A percentile compares a stretch with the other conserved stretches of the same genome.
These are phyloP conservation scores for Drosophila quinaria DNA, from an alignment of 2,888 invertebrate genomes.

Conservation along the genomic window DNA sequence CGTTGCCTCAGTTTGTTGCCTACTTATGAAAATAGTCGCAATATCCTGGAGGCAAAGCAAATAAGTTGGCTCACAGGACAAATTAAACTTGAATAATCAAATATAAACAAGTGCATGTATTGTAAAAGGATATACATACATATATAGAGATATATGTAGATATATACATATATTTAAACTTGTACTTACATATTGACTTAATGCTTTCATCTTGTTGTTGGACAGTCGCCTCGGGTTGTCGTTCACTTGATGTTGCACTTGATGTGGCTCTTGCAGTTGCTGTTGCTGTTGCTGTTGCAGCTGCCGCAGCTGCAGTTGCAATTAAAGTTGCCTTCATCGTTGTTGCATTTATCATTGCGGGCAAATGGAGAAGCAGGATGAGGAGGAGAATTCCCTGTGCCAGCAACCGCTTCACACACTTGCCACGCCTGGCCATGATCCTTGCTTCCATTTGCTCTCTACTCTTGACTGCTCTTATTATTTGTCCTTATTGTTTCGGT, in stretches of 20 bases:
- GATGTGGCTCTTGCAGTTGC: slow-evolving; percentile 2
- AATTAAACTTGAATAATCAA: slow-evolving; percentile 33
- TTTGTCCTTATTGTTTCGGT: slow-evolving; percentile 55
- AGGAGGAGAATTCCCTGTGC: slow-evolving; percentile 21
- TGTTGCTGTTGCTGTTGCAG: slow-evolving; percentile 33
- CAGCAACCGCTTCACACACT: slow-evolving; percentile 34
- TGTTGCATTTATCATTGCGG: slow-evolving; percentile 58
- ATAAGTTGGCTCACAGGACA: slow-evolving; percentile 17
- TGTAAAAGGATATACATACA: slow-evolving; percentile 9
- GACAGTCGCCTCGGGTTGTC: slow-evolving; percentile 33
- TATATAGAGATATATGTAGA: background rate
- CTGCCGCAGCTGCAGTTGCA: slow-evolving; percentile 36
- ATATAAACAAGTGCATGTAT: background rate
- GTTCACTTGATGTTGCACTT: slow-evolving; percentile 24
- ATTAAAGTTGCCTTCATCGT: slow-evolving; percentile 56
- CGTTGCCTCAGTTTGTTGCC: slow-evolving; percentile 36
- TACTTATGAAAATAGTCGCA: slow-evolving; percentile 39
- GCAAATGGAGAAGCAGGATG: slow-evolving; percentile 36
- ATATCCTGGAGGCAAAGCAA: slow-evolving; percentile 24
- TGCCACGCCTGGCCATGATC: slow-evolving; percentile 52
- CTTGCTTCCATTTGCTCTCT: slow-evolving; percentile 13
- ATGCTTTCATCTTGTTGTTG: slow-evolving; percentile 45
- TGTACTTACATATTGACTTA: slow-evolving; percentile 73
- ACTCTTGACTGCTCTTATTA: slow-evolving; percentile 49
- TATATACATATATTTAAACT: slow-evolving; percentile 2